A percentile compares a stretch with the other conserved stretches of the same genome.
phyloP scores from a whole-genome alignment of 2,888 invertebrate species.

The Troides helena region DNA sequence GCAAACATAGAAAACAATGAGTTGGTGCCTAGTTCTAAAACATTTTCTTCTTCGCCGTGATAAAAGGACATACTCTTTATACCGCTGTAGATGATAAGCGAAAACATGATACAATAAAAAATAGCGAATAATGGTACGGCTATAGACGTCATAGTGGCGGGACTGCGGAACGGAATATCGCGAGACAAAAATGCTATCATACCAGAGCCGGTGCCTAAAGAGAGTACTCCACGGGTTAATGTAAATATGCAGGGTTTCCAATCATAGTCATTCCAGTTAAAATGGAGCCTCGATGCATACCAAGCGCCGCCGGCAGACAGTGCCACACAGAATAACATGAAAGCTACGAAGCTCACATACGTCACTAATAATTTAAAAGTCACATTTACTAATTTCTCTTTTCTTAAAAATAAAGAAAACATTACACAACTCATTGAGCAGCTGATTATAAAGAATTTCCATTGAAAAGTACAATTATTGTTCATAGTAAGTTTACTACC shows the following conservation, averaged over 20 bases:
- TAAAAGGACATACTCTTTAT: conserved; percentile 67
- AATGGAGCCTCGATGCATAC: conserved; percentile 50
- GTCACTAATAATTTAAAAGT: conserved; percentile 45
- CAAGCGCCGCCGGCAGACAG: conserved; percentile 63
- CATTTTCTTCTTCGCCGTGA: conserved; percentile 64
- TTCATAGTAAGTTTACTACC: conserved; percentile 49
- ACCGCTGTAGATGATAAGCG: conserved; percentile 57
- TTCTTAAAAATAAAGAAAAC: conserved; percentile 56
- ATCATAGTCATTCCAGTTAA: conserved; percentile 45
- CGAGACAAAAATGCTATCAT: conserved; percentile 56
- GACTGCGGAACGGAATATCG: conserved; percentile 63
- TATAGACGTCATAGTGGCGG: conserved; percentile 65
- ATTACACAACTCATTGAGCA: conserved; percentile 43
- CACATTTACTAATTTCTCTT: conserved; percentile 50
- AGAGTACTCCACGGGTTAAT: conserved; percentile 49
- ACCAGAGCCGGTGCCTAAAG: conserved; percentile 59
- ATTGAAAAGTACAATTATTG: conserved; percentile 46
- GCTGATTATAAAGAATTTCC: conserved; percentile 53
- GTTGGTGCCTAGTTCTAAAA: conserved; percentile 55
- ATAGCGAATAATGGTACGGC: conserved; percentile 51
- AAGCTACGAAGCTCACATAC: conserved; percentile 48
- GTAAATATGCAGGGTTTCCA: conserved; percentile 42
- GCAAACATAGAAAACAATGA: conserved; percentile 55
- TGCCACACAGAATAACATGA: conserved; percentile 57
- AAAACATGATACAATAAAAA: conserved; percentile 47